A percentile compares a stretch with the other conserved stretches of the same genome.
Evolutionary conservation across 2,113 vertebrate genomes (phyloP).

Genomic region (Andinoacara biseriatus): DNA sequence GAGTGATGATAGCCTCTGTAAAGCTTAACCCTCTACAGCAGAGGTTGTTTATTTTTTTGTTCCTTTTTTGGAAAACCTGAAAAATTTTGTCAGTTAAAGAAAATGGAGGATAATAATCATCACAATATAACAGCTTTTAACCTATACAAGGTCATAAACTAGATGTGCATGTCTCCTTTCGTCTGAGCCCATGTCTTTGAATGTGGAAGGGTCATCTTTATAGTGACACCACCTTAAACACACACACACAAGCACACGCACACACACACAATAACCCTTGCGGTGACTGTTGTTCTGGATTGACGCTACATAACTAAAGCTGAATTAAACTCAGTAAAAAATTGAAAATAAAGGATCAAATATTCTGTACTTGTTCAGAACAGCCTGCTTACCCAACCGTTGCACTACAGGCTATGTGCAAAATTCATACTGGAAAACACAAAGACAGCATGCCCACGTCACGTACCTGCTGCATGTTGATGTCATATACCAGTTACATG

Average conservation of each 20-base stretch:
- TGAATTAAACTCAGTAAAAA: neutral
- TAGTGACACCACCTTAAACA: neutral
- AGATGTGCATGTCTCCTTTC: neutral
- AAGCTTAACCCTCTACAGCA: too few relatives aligned
- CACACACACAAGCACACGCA: neutral
- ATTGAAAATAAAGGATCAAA: neutral
- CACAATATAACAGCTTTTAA: too few relatives aligned
- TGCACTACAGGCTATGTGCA: neutral
- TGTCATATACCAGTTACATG: fast-evolving
- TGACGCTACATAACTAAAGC: neutral
- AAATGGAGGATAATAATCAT: too few relatives aligned
- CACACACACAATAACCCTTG: neutral
- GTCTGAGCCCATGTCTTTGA: neutral
- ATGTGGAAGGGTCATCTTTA: neutral
- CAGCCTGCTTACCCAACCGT: neutral
- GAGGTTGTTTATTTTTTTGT: too few relatives aligned
- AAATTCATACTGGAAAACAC: neutral
- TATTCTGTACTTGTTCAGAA: neutral
- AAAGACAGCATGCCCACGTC: neutral
- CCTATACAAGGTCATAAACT: neutral
- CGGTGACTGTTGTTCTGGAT: neutral
- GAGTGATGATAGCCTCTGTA: too few relatives aligned
- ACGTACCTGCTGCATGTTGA: neutral
- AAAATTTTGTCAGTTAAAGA: too few relatives aligned
- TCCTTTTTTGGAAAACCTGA: too few relatives aligned